phyloP scores from a whole-genome alignment of 1,140 invertebrate species.

The Bombus huntii region DNA sequence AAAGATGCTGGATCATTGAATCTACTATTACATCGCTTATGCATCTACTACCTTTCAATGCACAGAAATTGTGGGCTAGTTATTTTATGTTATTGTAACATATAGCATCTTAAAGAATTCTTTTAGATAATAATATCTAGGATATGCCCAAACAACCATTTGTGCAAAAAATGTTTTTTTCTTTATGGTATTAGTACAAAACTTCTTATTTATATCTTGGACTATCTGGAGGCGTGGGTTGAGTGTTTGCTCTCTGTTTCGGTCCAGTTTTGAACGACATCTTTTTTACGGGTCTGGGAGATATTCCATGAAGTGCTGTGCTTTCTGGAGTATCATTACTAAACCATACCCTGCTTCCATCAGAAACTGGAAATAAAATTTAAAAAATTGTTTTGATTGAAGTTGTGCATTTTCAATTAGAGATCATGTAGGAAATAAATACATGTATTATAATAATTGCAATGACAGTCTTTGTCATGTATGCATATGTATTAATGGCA shows the following conservation, averaged over 20 bases:
- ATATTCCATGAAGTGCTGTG: conserved; percentile 81
- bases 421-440: conserved; percentile 6
- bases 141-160: conserved; percentile 39
- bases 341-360: conserved; percentile 81
- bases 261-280: conserved; percentile 82
- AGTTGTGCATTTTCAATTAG: not conserved
- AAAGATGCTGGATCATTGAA: conserved; percentile 20
- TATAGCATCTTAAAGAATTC: conserved; percentile 47
- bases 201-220: conserved; percentile 79
- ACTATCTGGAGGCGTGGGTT: conserved; percentile 80
- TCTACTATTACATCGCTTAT: not conserved
- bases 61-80: conserved; percentile 14
- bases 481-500: conserved; percentile 14
- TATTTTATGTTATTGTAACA: conserved; percentile 38
- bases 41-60: conserved; percentile 1
- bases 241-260: conserved; percentile 75
- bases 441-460: conserved; percentile 9
- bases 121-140: conserved; percentile 46
- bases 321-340: conserved; percentile 78
- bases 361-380: conserved; percentile 74
- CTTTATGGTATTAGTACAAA: conserved; percentile 33
- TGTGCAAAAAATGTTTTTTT: conserved; percentile 55
- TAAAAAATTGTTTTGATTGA: not conserved
- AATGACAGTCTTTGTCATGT: conserved; percentile 18
- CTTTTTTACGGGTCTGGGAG: conserved; percentile 83